Evolutionary conservation across 2,888 invertebrate genomes (phyloP).

Genomic region (Lottia scabra): DNA sequence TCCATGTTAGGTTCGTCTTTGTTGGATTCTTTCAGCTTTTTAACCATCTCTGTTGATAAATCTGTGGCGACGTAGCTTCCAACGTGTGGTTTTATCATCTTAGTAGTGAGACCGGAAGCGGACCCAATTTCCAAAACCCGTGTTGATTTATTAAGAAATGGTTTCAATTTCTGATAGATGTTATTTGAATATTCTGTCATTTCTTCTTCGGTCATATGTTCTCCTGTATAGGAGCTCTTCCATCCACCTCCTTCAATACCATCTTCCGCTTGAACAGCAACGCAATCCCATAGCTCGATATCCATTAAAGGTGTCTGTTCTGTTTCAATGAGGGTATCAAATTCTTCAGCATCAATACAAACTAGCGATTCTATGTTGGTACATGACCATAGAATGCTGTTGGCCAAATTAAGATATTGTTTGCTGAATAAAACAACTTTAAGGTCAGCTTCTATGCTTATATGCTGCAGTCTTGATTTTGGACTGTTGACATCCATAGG

Average conservation of each 20-base stretch:
- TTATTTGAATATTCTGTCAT: conserved; percentile 16
- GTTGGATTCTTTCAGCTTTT: neutral
- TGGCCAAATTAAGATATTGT: neutral
- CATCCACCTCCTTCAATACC: conserved; percentile 20
- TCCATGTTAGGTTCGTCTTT: neutral
- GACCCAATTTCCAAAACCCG: neutral
- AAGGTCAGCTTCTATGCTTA: neutral
- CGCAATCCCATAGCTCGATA: conserved; percentile 20
- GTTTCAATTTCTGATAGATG: conserved; percentile 8
- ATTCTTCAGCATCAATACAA: conserved; percentile 11
- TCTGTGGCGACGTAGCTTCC: neutral
- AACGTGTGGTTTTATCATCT: neutral
- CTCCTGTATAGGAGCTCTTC: conserved; percentile 19
- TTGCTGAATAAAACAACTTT: neutral
- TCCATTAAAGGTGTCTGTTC: conserved; percentile 16
- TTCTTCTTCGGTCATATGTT: conserved; percentile 15
- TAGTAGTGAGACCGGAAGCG: neutral
- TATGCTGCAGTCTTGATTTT: neutral
- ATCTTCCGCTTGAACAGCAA: conserved; percentile 11
- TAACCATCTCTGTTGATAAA: neutral
- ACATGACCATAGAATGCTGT: conserved; percentile 16
- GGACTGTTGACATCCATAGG: neutral
- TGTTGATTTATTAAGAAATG: neutral
- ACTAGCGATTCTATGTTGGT: conserved; percentile 1
- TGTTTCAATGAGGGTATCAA: neutral